These are phyloP conservation scores for Andrena haemorrhoa DNA, from an alignment of 2,888 invertebrate species.

Conservation along the genomic window DNA sequence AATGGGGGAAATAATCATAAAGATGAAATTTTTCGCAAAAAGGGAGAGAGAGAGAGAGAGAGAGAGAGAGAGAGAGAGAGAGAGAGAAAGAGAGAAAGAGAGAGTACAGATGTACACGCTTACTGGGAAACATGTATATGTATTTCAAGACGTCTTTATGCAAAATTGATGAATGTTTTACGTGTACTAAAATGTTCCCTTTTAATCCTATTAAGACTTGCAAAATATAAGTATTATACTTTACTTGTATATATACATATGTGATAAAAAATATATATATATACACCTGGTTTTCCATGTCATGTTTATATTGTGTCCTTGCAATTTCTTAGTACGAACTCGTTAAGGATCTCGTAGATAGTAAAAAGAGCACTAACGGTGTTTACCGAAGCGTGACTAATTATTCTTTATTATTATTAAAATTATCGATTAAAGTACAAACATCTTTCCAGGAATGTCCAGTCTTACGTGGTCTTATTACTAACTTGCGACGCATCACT, in stretches of 20 bases:
- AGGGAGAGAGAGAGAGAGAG: slow-evolving; percentile 40
- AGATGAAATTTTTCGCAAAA: slow-evolving; percentile 59
- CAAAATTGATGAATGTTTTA: slow-evolving; percentile 79
- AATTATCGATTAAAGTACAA: slow-evolving; percentile 46
- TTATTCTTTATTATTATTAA: slow-evolving; percentile 41
- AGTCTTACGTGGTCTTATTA: slow-evolving; percentile 22
- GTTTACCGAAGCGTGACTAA: slow-evolving; percentile 43
- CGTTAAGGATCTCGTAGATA: slow-evolving; percentile 33
- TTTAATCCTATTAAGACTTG: slow-evolving; percentile 81
- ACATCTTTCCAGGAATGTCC: slow-evolving; percentile 25
- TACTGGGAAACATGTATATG: slow-evolving; percentile 72
- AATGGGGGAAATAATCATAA: slow-evolving; percentile 43
- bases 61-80: slow-evolving; percentile 45
- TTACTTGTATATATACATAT: slow-evolving; percentile 81
- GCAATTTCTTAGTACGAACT: slow-evolving; percentile 44
- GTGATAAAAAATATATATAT: slow-evolving; percentile 81
- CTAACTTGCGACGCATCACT: slow-evolving; percentile 6
- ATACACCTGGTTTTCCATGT: slow-evolving; percentile 76
- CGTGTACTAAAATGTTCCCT: slow-evolving; percentile 80
- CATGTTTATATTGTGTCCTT: slow-evolving; percentile 71
- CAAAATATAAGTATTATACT: slow-evolving; percentile 79
- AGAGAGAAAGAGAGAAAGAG: background rate
- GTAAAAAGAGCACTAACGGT: slow-evolving; percentile 31
- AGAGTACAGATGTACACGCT: slow-evolving; percentile 71
- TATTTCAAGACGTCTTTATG: slow-evolving; percentile 76